phyloP scores from a whole-genome alignment of 2,797 vertebrate species.

The Hephaestus fuliginosus region DNA sequence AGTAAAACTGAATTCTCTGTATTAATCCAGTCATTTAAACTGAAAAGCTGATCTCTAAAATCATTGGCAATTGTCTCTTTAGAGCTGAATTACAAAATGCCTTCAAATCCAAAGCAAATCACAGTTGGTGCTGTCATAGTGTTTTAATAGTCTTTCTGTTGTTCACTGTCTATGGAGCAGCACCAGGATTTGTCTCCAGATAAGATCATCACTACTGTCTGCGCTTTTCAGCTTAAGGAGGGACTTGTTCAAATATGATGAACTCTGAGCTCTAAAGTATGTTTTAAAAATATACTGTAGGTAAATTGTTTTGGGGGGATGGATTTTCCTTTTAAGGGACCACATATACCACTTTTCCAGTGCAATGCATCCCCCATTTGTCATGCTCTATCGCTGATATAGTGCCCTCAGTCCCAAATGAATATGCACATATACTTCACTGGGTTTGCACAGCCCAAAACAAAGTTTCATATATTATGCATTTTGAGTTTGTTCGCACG shows the following conservation, averaged over 20 bases:
- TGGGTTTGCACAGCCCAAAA: constrained; percentile 19
- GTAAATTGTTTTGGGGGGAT: neutral
- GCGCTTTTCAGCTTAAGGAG: neutral
- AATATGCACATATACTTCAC: constrained; percentile 43
- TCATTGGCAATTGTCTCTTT: neutral
- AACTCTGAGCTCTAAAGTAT: neutral
- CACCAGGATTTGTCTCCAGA: neutral
- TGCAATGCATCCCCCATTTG: constrained; percentile 14
- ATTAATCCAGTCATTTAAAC: neutral
- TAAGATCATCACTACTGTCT: neutral
- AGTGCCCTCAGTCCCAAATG: constrained; percentile 17
- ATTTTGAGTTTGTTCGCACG: neutral
- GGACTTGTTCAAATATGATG: constrained; percentile 13
- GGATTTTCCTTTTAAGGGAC: neutral
- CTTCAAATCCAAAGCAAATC: neutral
- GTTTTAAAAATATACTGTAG: neutral
- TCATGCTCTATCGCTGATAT: constrained; percentile 26
- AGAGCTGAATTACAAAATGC: neutral
- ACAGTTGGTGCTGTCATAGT: neutral
- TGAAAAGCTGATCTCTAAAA: neutral
- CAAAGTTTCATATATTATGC: constrained; percentile 15
- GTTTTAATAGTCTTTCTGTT: neutral
- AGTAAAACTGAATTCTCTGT: neutral
- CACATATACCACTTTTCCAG: constrained; percentile 3
- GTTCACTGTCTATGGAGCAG: constrained; percentile 7